phyloP scores from a whole-genome alignment of 2,888 invertebrate species.

The Cataglyphis altisquamis region DNA sequence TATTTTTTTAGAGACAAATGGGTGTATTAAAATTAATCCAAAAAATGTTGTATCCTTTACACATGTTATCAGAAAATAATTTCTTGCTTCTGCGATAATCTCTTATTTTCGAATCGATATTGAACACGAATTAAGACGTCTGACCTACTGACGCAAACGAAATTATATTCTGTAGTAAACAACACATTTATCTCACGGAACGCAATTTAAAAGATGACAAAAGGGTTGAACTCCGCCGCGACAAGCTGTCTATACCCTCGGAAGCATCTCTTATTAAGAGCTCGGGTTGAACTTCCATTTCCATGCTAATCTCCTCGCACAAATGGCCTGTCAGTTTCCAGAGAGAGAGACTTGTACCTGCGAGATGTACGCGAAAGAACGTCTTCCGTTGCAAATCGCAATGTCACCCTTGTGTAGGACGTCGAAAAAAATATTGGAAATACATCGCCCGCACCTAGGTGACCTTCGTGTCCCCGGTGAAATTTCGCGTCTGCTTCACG shows the following conservation, averaged over 20 bases:
- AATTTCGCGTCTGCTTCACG: conserved; percentile 48
- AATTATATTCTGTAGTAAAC: background rate
- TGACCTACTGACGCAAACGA: background rate
- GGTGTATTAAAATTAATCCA: background rate
- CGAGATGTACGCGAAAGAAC: conserved; percentile 30
- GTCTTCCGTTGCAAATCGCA: background rate
- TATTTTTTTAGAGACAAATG: background rate
- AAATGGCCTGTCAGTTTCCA: conserved; percentile 46
- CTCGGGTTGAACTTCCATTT: conserved; percentile 42
- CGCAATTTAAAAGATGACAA: conserved; percentile 9
- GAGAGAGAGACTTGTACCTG: conserved; percentile 22
- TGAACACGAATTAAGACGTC: background rate
- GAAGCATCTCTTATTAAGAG: conserved; percentile 27
- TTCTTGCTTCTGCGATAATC: background rate
- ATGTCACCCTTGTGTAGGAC: background rate
- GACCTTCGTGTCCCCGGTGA: conserved; percentile 27
- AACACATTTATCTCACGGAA: conserved; percentile 18
- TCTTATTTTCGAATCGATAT: background rate
- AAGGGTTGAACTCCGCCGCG: conserved; percentile 7
- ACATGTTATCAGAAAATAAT: background rate
- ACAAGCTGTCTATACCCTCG: conserved; percentile 18
- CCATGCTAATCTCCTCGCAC: conserved; percentile 51
- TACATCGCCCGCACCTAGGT: conserved; percentile 3
- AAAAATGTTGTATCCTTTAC: background rate
- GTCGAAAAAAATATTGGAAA: conserved; percentile 47